Base-by-base conservation (phyloP, 2,888 invertebrate species). In the Drosophila picticornis region DNA sequence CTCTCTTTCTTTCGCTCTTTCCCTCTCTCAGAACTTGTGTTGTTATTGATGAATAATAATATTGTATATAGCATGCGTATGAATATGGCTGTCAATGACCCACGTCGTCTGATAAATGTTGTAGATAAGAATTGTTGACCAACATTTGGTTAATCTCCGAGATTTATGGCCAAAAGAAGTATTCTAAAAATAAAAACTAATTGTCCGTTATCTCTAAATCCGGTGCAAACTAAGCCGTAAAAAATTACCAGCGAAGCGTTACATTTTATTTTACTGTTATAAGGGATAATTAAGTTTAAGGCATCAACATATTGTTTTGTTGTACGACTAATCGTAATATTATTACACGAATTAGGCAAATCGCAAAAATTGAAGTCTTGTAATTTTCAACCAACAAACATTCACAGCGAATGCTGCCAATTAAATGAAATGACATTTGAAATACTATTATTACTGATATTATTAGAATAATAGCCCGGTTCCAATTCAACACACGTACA, bases 41-140 rank as follows among this genome's bases (percentile, higher is more conserved):
- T 57, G 51, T 32, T 25, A 16, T 36, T 51, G 50, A 60, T 66
- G 56, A 72, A 67, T 48, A 62, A 77, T 48, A 51, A 53, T 67
- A 46, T 25, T 31, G 6, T 5, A 19, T 13, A 38, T 43, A 60
- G 32, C 25, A 11, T 46, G 48, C 16, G 25, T 53, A 64, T 32
- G 63, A 51, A 66, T 71, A 46, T 27, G 38, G 52, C 76, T 81
- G 80, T 64, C 83, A 77, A 65, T 74, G 69, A 77, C 71, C 83
- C 75, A 67, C 53, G 67, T 73, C 22, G 57, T 27, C 46, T 55
- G 61, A 69, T 70, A 66, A 40, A 55, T 38, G 36, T 52, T 67
- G 51, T 67, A 51, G 38, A 66, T 73, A 66, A 48, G n/a, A 34
- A 36, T 25, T 13, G 2, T 38, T 22, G n/a, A 34, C 16, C 16